Evolutionary conservation across 2,113 vertebrate species (phyloP), one percentile per base, ranked within the genome.

Genomic region (Rhinoptilus africanus): DNA sequence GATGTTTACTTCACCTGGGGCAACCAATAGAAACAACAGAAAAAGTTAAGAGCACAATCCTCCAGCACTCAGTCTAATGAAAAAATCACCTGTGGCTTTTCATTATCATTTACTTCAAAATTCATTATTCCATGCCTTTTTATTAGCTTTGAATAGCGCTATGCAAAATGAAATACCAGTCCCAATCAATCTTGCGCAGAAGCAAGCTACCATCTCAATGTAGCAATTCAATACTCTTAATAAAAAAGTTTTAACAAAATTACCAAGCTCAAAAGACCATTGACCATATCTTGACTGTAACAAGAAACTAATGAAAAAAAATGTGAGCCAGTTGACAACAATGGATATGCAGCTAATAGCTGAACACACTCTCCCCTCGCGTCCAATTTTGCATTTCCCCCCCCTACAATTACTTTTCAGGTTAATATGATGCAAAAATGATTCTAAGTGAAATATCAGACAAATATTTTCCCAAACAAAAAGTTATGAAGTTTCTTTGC

Each of bases 171-270:
- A 95, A 88, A 75, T 71, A 93, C 47, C 57, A 21, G 59, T 14
- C 88, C 88, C 90, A 78, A 89, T 84, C 96, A 85, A 71, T 74
- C 89, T 66, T 12, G 66, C 80, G 19, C 17, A 24, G 91, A 75
- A 72, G 78, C 89, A 54, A 95, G 87, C 62, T 37, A 41, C 82
- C 62, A 28, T 54, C 92, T 89, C 84, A 66, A 56, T 32, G 71
- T 7, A 68, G 73, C 83, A 32, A 93, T 92, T 95, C 91, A 89
- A 88, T 45, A 37, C 63, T 54, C 13, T 62, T 88, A 83, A 96
- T 83, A 83, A 92, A 90, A 85, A 67, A 93, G 95, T 77, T 92
- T 95, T 90, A 90, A 93, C 75, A 83, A 54, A 95, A 95, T 95
- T 90, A 95, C 85, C 50, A 14, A 77, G 91, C 95, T 90, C 90